phyloP scores from a whole-genome alignment of 2,888 invertebrate genomes.

The Embidobia sp. region DNA sequence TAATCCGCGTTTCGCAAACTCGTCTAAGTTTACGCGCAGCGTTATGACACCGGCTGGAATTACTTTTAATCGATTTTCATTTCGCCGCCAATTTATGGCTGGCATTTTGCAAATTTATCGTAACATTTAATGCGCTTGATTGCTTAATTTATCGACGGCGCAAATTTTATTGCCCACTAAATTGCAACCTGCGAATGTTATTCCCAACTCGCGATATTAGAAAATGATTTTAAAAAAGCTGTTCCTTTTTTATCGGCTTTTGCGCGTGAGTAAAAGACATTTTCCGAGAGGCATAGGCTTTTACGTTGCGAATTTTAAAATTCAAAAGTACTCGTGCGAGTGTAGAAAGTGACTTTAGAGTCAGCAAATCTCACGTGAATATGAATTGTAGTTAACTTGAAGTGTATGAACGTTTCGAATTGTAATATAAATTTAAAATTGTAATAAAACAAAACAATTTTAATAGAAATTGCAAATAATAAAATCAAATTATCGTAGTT shows the following conservation, averaged over 20 bases:
- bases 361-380: no score
- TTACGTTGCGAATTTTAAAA: no score
- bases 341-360: no score
- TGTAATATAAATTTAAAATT: no score
- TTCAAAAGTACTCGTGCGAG: no score
- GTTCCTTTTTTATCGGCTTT: conserved; percentile 9
- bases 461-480: no score
- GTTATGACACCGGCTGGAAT: conserved; percentile 42
- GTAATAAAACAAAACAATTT: no score
- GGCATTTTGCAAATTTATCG: conserved; percentile 51
- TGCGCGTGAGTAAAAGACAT: conserved; percentile 26
- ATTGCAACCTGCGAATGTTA: conserved; percentile 36
- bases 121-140: conserved; percentile 36
- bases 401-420: no score
- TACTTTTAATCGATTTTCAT: conserved; percentile 46
- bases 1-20: conserved; percentile 46
- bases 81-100: conserved; percentile 40
- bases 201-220: conserved; percentile 28
- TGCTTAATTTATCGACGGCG: conserved; percentile 28
- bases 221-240: conserved; percentile 41
- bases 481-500: no score
- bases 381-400: no score
- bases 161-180: conserved; percentile 31
- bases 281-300: no score
- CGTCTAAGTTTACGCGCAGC: conserved; percentile 30